Percentiles rank a stretch among this genome's conserved stretches.
Evolutionary conservation across 2,797 vertebrate genomes (phyloP).

Genomic region (Pangasius larnaudii): DNA sequence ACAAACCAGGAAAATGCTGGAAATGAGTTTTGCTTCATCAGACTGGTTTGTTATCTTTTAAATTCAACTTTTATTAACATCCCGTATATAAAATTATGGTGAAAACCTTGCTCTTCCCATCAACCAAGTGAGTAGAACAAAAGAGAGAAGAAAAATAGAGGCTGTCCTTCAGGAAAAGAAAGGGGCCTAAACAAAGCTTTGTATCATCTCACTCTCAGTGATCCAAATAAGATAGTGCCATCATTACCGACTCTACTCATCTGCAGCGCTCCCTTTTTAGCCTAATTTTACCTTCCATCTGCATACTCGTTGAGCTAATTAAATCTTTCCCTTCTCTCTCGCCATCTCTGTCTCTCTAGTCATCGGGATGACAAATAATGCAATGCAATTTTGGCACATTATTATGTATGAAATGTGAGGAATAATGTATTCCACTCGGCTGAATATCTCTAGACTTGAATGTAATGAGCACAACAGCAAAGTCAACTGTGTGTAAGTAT

Average conservation of each 20-base stretch:
- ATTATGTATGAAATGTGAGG: slow-evolving; percentile 74
- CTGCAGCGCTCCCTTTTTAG: slow-evolving; percentile 63
- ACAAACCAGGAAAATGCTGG: background rate
- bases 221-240: slow-evolving; percentile 73
- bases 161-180: slow-evolving; percentile 12
- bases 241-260: slow-evolving; percentile 69
- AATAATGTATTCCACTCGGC: slow-evolving; percentile 72
- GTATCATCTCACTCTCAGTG: slow-evolving; percentile 71
- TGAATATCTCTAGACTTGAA: slow-evolving; percentile 65
- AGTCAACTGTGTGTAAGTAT: slow-evolving; percentile 35
- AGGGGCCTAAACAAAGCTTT: slow-evolving; percentile 35
- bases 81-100: slow-evolving; percentile 16
- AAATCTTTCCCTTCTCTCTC: slow-evolving; percentile 60
- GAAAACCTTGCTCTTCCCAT: slow-evolving; percentile 28
- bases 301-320: slow-evolving; percentile 74
- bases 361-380: slow-evolving; percentile 73
- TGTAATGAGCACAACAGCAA: slow-evolving; percentile 64
- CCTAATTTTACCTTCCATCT: slow-evolving; percentile 76
- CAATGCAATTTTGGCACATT: slow-evolving; percentile 71
- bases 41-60: slow-evolving; percentile 18
- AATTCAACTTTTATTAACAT: slow-evolving; percentile 31
- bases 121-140: slow-evolving; percentile 39
- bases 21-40: background rate
- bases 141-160: slow-evolving; percentile 1
- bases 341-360: slow-evolving; percentile 54